Conservation (phyloP, 2,888 invertebrate genomes). For the Autographa pulchrina region DNA sequence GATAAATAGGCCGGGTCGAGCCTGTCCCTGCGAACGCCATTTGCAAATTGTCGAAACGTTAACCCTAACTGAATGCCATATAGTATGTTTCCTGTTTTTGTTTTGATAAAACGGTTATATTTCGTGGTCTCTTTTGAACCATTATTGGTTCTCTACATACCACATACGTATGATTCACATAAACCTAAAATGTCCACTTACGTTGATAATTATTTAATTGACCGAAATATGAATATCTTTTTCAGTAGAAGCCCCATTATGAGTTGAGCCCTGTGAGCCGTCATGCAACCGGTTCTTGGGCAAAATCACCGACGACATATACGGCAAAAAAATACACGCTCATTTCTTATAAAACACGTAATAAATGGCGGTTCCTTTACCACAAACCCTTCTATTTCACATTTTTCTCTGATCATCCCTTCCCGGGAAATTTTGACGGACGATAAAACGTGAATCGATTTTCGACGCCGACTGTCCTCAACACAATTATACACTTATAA, state of each 20-base stretch:
- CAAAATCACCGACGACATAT: too few species aligned
- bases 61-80: constrained; percentile 40
- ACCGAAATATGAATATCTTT: too few species aligned
- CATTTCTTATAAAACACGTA: not conserved
- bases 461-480: not conserved
- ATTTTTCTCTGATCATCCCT: constrained; percentile 26
- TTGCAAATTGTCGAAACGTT: constrained; percentile 65
- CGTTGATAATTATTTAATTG: too few species aligned
- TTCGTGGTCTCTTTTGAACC: not conserved
- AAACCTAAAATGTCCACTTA: too few species aligned
- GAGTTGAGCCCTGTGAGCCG: too few species aligned
- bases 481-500: constrained; percentile 11
- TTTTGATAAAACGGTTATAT: not conserved
- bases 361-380: constrained; percentile 6
- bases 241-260: too few species aligned
- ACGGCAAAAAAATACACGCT: not conserved
- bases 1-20: constrained; percentile 60
- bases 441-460: constrained; percentile 25
- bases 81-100: constrained; percentile 39
- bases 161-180: too few species aligned
- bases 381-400: constrained; percentile 15
- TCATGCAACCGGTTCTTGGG: too few species aligned
- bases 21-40: constrained; percentile 56
- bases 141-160: too few species aligned
- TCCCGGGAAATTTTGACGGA: constrained; percentile 24